Evolutionary conservation across 1,140 invertebrate genomes (phyloP), one percentile per base, ranked within the genome.

Genomic region (Drosophila saltans): DNA sequence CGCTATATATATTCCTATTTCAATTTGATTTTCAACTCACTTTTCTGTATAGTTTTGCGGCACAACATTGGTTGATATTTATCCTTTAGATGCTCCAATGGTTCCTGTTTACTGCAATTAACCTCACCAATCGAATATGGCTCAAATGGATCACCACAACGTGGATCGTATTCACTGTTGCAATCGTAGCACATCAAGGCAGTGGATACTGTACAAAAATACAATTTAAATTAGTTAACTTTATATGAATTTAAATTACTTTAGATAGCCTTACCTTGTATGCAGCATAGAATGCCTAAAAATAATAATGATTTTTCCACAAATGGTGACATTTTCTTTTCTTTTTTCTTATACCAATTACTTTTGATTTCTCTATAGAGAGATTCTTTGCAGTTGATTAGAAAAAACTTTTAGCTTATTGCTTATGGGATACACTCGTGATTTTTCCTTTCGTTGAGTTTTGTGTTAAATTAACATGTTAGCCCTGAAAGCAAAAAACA

Each of bases 101-200:
- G 94, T 65, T 94, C 94, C 79, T 95, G 95, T 86, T 96, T 94
- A 63, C 96, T 95, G 92, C 97, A 98, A 92, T 98, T 97, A 3
- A 97, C 95, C 63, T 94, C 94, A 16, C 96, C 97, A 62, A 98
- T 94, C 56, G 95, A 96, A 91, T 96, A 97, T 0, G 95, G 93
- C 88, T 97, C 95, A 84, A 98, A 98, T 2, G 96, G 96, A 86
- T 97, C 96, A 2, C 95, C 97, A 84, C 97, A 98, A 79, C 96
- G 94, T 24, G 96, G 96, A 92, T 98, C 97, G 81, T 95, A 97
- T 56, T 94, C 95, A 61, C 96, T 97, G 93, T 97, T 98, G 92
- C 97, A 98, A 75, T 97, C 95, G 83, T 97, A 98, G 90, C 97
- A 98, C 79, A 91, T 92, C 6, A 92, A 70, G 73, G 88, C 91